Base-by-base conservation (phyloP, 2,888 invertebrate genomes). In the Synanthedon tipuliformis region DNA sequence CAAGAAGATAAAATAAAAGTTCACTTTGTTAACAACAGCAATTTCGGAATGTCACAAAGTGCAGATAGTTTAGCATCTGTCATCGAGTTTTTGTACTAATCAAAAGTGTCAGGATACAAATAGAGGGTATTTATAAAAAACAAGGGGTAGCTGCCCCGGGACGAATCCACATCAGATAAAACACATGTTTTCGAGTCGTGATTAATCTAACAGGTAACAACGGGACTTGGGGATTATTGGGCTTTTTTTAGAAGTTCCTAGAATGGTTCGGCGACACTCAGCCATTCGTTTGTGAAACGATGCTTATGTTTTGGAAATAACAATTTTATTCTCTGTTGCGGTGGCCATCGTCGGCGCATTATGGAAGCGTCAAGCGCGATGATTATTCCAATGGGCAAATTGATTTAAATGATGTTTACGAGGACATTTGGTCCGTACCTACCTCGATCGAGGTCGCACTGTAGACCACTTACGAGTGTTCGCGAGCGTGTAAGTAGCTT, bases 211-310 rank as follows among this genome's bases (percentile, higher is more conserved):
- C 64, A 63, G 65, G 63, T 65, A 65, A 50, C 57, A 57, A 58
- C 63, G 61, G 62, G 61, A 62, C 55, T 56, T 51, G 48, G 51
- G 52, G 49, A 23, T 53, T 58, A 55, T 56, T 54, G 34, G 23
- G 61, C 64, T 69, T 69, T 69, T n/a, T 62, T 55, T 49, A 18
- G n/a, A 41, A 55, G 57, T 72, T 72, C 72, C 56, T 56, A 63
- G 72, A 71, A 72, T 51, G 54, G 59, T 63, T 15, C 4, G 52
- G 57, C 40, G 58, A 27, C 27, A 27, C 27, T 27, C 27, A 1
- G 27, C 27, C 41, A 45, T 45, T 45, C n/a, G 45, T 45, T 13
- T 45, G 45, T 45, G 45, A n/a, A 15, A 13, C 15, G 15, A 45
- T 4, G 4, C n/a, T 12, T 10, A n/a, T n/a, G 3, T 34, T 34